These are phyloP conservation scores for Epinephelus moara DNA, from an alignment of 2,113 vertebrate species.

Conservation along the genomic window DNA sequence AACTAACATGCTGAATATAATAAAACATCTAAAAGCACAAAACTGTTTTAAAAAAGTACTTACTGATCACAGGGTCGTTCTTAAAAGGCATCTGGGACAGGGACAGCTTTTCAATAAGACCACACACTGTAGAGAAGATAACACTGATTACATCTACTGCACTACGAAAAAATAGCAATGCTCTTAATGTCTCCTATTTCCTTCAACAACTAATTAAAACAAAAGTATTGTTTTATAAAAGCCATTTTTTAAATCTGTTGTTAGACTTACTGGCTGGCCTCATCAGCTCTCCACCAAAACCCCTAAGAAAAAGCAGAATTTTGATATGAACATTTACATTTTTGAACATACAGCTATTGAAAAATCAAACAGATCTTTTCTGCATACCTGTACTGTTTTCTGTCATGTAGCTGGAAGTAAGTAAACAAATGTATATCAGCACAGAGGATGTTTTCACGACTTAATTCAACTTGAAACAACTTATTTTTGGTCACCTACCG, in stretches of 20 bases:
- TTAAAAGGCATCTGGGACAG: slow-evolving; percentile 93
- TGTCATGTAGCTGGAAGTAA: slow-evolving; percentile 86
- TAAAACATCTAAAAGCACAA: neutral
- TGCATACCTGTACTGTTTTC: slow-evolving; percentile 92
- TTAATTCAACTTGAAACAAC: neutral
- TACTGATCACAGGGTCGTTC: slow-evolving; percentile 89
- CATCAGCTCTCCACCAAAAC: slow-evolving; percentile 95
- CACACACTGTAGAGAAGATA: slow-evolving; percentile 85
- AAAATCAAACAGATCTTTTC: neutral
- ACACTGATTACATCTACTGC: neutral
- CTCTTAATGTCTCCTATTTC: neutral
- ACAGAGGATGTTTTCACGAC: neutral
- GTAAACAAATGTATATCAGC: slow-evolving; percentile 33
- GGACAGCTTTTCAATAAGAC: slow-evolving; percentile 92
- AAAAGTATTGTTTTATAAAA: neutral
- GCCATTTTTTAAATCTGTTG: neutral
- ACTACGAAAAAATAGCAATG: neutral
- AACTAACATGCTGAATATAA: neutral
- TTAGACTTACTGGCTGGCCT: slow-evolving; percentile 89
- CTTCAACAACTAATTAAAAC: neutral
- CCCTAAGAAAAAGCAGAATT: slow-evolving; percentile 81
- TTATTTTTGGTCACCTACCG: slow-evolving; percentile 75
- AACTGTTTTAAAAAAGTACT: slow-evolving; percentile 39
- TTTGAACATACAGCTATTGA: neutral
- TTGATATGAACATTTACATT: neutral